Conservation (phyloP, 1,140 invertebrate species). For the Brachionus calyciflorus region DNA sequence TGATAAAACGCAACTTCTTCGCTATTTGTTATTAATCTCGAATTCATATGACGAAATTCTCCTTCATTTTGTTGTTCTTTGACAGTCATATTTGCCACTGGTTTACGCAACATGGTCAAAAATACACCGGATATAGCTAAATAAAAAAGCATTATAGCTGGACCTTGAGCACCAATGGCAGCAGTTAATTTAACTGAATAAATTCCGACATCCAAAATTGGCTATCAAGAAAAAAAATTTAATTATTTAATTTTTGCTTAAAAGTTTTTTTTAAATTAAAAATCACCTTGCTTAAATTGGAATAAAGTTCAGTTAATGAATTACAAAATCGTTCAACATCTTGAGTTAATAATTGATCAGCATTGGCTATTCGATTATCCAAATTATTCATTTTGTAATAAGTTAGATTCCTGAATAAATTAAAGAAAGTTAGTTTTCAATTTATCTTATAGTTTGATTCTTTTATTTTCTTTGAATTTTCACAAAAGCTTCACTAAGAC, state of each 20-base stretch:
- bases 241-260: neutral
- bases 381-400: slow-evolving; percentile 96
- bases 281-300: slow-evolving; percentile 83
- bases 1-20: slow-evolving; percentile 97
- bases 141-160: slow-evolving; percentile 79
- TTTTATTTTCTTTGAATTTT: too few species aligned
- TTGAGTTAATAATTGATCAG: slow-evolving; percentile 89
- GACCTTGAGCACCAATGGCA: slow-evolving; percentile 78
- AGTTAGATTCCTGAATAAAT: slow-evolving; percentile 78
- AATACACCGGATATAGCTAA: slow-evolving; percentile 74
- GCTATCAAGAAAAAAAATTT: slow-evolving; percentile 60
- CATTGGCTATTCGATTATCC: slow-evolving; percentile 88
- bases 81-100: slow-evolving; percentile 82
- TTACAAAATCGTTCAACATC: slow-evolving; percentile 97
- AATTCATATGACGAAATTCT: slow-evolving; percentile 94
- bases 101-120: slow-evolving; percentile 68
- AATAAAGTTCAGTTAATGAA: slow-evolving; percentile 88
- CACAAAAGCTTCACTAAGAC: too few species aligned
- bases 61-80: slow-evolving; percentile 93
- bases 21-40: slow-evolving; percentile 89
- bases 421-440: too few species aligned
- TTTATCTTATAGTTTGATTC: too few species aligned
- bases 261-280: slow-evolving; percentile 3
- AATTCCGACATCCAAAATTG: slow-evolving; percentile 85
- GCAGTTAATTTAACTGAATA: slow-evolving; percentile 85